Base-by-base conservation (phyloP, 1,140 invertebrate species). In the Zophobas morio region DNA sequence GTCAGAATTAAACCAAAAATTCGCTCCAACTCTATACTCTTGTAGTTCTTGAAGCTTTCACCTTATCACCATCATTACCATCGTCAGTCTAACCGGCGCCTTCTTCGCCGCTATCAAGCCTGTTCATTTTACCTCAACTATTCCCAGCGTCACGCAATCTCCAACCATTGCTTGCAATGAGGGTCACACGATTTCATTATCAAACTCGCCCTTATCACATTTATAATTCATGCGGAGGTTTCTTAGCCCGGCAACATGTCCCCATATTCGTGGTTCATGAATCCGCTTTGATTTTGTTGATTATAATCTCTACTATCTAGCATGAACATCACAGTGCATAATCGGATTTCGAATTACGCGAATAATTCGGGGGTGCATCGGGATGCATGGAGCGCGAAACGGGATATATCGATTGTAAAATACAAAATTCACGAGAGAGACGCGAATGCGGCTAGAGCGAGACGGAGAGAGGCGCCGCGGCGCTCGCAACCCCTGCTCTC, bases 391-490 rank as follows among this genome's bases (percentile, higher is more conserved):
- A 20, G 49, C 40, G 70, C 46, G 56, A 78, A 75, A 73, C 47
- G 53, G 51, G 60, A 71, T 71, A 66, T 76, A 80, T 80, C 76
- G 79, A 80, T 80, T 79, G 57, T 56, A 47, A 75, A 77, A 78
- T 32, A 63, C 49, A 51, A 60, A 76, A 79, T 80, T 78, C n/a
- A 39, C 70, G 53, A 70, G 42, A 78, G 72, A 47, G 76, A 75
- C 42, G 74, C 42, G 6, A 5, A 6, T 49, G 53, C 1, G 20
- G 20, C 37, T 6, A 53, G 42, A 71, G 35, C 2, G 49, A 54
- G 39, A 78, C 49, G 70, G 39, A n/a, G 49, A 49, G 63, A 75
- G 47, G 76, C 71, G 60, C 76, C 74, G 78, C 78, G 78, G 66
- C 72, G 74, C 74, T 72, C 46, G 42, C 47, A 70, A 63, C 74